These are phyloP conservation scores for Nibea coibor DNA, from an alignment of 2,113 vertebrate species.

Conservation along the genomic window DNA sequence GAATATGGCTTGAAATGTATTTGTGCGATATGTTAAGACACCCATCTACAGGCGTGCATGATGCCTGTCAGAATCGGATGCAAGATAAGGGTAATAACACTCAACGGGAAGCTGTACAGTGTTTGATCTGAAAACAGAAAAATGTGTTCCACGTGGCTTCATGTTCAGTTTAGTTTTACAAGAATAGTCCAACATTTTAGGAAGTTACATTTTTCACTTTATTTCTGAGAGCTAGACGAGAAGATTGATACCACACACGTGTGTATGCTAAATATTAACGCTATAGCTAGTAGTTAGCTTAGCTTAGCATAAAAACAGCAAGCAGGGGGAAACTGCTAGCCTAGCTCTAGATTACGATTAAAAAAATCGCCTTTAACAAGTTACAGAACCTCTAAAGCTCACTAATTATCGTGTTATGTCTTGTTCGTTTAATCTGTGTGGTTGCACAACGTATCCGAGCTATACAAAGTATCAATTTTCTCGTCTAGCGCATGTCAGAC, in stretches of 20 bases:
- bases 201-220: neutral
- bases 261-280: neutral
- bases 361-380: neutral
- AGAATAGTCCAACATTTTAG: neutral
- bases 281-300: neutral
- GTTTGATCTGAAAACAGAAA: slow-evolving; percentile 2
- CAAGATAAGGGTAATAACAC: neutral
- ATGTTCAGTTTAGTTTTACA: neutral
- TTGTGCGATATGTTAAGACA: neutral
- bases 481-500: slow-evolving; percentile 1
- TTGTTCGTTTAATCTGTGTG: neutral
- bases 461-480: slow-evolving; percentile 9
- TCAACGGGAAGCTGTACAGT: slow-evolving; percentile 7
- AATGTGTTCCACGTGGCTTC: slow-evolving; percentile 25
- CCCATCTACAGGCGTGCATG: neutral
- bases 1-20: slow-evolving; percentile 27
- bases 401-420: neutral
- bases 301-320: slow-evolving; percentile 2
- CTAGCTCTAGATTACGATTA: neutral
- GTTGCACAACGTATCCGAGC: neutral
- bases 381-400: neutral
- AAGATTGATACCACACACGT: slow-evolving; percentile 1
- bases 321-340: neutral
- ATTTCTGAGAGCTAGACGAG: neutral
- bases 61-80: neutral